Evolutionary conservation across 2,113 vertebrate genomes (phyloP).

Genomic region (Thinocorus orbignyianus): DNA sequence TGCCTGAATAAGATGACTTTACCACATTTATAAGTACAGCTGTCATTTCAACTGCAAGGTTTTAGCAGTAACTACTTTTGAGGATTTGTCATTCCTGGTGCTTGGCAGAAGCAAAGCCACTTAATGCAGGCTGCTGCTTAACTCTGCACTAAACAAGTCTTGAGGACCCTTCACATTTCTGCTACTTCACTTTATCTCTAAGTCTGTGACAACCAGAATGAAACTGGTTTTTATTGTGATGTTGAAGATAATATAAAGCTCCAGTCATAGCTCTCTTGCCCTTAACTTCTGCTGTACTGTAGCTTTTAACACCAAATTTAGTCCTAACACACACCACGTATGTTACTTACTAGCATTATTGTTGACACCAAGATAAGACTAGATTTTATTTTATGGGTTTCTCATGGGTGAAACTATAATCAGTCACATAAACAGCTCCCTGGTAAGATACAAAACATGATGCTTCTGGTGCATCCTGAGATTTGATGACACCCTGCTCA

Average conservation of each 20-base stretch:
- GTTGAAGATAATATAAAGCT: not conserved
- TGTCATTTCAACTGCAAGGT: constrained; percentile 20
- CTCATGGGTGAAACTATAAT: not conserved
- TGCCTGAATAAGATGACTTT: not conserved
- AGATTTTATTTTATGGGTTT: not conserved
- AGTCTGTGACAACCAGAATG: not conserved
- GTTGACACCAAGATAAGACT: not conserved
- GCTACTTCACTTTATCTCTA: not conserved
- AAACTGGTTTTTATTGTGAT: not conserved
- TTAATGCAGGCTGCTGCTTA: not conserved
- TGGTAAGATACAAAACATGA: not conserved
- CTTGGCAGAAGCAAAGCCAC: not conserved
- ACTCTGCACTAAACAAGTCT: not conserved
- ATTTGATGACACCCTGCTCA: not conserved
- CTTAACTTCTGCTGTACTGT: not conserved
- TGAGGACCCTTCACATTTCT: not conserved
- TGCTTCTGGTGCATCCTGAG: not conserved
- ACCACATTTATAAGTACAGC: not conserved
- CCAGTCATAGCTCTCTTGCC: not conserved
- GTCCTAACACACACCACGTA: fast-evolving
- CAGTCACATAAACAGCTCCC: not conserved
- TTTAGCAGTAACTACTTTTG: constrained; percentile 23
- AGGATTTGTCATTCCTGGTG: not conserved
- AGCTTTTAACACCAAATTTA: not conserved
- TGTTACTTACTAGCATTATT: not conserved